A percentile compares a stretch with the other conserved stretches of the same genome.
Evolutionary conservation across 1,140 invertebrate genomes (phyloP).

Genomic region (Chironomus striatipennis): DNA sequence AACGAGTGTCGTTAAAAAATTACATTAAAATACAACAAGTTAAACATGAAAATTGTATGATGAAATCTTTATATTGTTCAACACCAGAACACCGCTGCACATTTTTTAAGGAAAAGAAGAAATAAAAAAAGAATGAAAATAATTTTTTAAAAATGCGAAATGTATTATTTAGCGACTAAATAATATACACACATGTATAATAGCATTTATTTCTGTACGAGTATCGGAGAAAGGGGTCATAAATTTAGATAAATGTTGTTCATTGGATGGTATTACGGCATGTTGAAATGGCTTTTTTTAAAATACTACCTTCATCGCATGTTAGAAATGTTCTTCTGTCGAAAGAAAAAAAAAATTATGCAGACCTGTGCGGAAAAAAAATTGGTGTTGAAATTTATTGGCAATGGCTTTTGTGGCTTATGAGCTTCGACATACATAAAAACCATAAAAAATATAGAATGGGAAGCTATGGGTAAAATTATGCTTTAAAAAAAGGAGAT

Average conservation of each 20-base stretch:
- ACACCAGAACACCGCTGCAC: background rate
- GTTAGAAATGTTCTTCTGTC: no score
- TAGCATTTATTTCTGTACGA: background rate
- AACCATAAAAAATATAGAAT: background rate
- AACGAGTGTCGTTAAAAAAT: background rate
- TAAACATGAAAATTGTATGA: conserved; percentile 9
- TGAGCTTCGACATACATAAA: conserved; percentile 6
- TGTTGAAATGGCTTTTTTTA: background rate
- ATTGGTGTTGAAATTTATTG: conserved; percentile 8
- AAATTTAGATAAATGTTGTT: conserved; percentile 14
- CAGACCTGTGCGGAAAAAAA: background rate
- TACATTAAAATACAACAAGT: conserved; percentile 10
- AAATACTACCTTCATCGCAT: background rate
- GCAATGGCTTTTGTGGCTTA: conserved; percentile 11
- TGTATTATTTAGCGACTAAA: background rate
- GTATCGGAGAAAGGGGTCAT: background rate
- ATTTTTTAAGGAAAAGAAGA: background rate
- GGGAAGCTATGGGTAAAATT: conserved; percentile 5
- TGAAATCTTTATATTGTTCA: background rate
- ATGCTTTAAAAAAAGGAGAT: background rate
- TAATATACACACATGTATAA: background rate
- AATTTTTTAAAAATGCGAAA: no score
- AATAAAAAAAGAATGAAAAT: no score
- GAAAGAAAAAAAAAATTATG: background rate
- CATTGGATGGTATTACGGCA: conserved; percentile 12